Evolutionary conservation across 64 coral and sea anemone species (phyloP).

Genomic region (Anthopleura sola): DNA sequence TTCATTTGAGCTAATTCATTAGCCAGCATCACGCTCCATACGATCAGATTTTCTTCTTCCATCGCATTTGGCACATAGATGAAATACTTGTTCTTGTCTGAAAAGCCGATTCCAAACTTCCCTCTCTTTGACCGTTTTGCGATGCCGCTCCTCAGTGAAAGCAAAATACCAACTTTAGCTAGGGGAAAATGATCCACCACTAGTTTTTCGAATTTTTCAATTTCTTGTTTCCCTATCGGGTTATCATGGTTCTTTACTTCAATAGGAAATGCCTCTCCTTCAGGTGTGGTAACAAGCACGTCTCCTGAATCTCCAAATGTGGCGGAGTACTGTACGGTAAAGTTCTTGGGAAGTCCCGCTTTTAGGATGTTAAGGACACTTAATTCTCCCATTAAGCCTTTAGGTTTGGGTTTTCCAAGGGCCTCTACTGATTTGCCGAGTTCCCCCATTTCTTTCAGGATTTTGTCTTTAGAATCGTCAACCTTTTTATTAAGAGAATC

Average conservation of each 20-base stretch:
- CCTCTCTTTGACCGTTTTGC: constrained; percentile 15
- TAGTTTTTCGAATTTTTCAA: constrained; percentile 8
- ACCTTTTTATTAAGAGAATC: neutral
- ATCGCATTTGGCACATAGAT: constrained; percentile 45
- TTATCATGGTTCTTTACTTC: neutral
- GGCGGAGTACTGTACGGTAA: neutral
- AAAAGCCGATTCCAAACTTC: constrained; percentile 9
- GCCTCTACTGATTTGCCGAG: neutral
- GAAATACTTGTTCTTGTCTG: neutral
- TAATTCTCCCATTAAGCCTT: constrained; percentile 24
- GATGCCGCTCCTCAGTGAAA: constrained; percentile 23
- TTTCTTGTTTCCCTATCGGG: neutral
- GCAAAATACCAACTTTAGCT: constrained; percentile 39
- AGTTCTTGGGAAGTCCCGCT: neutral
- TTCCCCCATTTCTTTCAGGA: neutral
- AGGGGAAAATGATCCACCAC: neutral
- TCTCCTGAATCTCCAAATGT: neutral
- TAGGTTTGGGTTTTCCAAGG: neutral
- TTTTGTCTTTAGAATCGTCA: neutral
- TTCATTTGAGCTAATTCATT: neutral
- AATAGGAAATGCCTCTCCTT: constrained; percentile 23
- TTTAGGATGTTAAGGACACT: neutral
- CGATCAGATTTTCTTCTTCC: neutral
- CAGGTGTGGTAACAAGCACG: neutral
- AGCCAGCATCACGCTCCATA: constrained; percentile 41